Conservation (phyloP, 1,140 invertebrate genomes). For the Platyura marginata region DNA sequence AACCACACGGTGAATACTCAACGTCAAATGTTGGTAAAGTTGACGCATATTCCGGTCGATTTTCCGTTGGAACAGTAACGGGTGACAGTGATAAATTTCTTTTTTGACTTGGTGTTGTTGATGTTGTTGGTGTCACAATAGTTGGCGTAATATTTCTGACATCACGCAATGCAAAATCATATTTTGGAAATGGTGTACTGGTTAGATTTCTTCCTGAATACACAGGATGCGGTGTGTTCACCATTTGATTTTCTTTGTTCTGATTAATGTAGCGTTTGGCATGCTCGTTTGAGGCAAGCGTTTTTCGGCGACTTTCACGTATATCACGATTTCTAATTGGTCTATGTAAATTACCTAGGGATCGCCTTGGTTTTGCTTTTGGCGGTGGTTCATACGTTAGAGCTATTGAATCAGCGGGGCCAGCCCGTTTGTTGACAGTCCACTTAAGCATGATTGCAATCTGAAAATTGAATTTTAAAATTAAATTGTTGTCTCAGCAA, state of each 20-base stretch:
- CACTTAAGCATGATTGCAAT: constrained; percentile 25
- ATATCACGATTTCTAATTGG: not conserved
- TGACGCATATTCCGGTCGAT: constrained; percentile 6
- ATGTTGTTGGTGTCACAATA: constrained; percentile 1
- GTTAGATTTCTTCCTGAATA: not conserved
- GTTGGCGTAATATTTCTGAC: constrained; percentile 15
- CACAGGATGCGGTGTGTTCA: constrained; percentile 16
- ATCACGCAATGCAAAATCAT: constrained; percentile 11
- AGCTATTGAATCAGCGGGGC: not conserved
- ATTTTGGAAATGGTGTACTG: constrained; percentile 3
- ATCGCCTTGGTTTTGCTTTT: not conserved
- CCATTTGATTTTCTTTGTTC: constrained; percentile 19
- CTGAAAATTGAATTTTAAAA: too few relatives aligned
- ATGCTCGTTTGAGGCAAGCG: constrained; percentile 2
- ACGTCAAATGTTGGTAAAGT: constrained; percentile 11
- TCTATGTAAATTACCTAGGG: not conserved
- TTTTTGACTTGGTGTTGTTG: constrained; percentile 6
- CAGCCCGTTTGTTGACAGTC: constrained; percentile 13
- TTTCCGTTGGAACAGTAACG: not conserved
- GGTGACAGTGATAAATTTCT: not conserved
- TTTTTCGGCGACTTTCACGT: constrained; percentile 5
- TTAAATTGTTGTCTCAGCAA: too few relatives aligned
- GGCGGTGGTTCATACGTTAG: not conserved
- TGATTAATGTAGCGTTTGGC: constrained; percentile 2
- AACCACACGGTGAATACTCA: constrained; percentile 9